phyloP scores from a whole-genome alignment of 2,113 vertebrate species.

The Microcebus lehilahytsara region DNA sequence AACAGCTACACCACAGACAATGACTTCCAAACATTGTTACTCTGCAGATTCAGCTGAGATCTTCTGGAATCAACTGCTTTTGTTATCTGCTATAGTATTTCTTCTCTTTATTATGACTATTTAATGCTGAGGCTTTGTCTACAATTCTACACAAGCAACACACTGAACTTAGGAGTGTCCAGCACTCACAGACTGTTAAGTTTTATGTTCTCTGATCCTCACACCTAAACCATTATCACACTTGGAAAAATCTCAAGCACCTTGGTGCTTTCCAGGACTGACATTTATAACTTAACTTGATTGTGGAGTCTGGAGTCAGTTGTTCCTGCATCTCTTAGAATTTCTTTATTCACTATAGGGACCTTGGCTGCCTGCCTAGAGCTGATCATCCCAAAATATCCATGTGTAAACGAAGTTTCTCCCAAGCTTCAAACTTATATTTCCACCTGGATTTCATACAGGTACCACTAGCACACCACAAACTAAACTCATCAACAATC shows the following conservation, averaged over 20 bases:
- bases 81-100: not conserved
- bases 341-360: not conserved
- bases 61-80: not conserved
- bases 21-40: not conserved
- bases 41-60: not conserved
- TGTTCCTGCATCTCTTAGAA: not conserved
- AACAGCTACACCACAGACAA: not conserved
- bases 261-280: not conserved
- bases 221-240: not conserved
- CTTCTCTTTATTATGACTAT: not conserved
- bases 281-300: not conserved
- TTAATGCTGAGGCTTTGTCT: not conserved
- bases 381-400: not conserved
- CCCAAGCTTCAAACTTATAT: not conserved
- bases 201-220: not conserved
- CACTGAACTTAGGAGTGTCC: not conserved
- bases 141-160: not conserved
- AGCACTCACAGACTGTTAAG: not conserved
- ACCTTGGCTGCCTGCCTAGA: not conserved
- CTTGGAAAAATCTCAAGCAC: not conserved
- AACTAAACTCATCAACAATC: not conserved
- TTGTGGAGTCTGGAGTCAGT: not conserved
- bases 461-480: not conserved
- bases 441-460: not conserved
- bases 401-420: not conserved